Evolutionary conservation across 2,888 invertebrate genomes (phyloP).

Genomic region (Blera fallax): DNA sequence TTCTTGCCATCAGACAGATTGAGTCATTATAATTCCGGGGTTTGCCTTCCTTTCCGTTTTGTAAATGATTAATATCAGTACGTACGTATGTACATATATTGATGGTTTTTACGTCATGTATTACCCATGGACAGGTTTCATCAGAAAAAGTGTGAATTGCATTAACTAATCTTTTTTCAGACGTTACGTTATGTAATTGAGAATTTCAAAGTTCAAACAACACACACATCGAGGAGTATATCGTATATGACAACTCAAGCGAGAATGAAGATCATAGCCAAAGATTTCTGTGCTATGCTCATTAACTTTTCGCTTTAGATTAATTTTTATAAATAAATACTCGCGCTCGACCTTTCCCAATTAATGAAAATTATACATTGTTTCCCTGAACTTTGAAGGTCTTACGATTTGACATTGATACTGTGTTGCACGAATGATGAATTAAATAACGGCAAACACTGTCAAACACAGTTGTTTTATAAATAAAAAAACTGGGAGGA

Average conservation of each 20-base stretch:
- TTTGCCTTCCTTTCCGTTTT: background rate
- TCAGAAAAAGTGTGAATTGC: constrained; percentile 13
- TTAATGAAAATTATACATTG: constrained; percentile 4
- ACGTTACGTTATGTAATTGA: constrained; percentile 2
- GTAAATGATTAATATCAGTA: background rate
- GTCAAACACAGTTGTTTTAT: background rate
- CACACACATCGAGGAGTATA: background rate
- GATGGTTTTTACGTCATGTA: background rate
- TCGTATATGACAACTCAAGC: background rate
- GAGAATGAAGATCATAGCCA: background rate
- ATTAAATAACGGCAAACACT: constrained; percentile 12
- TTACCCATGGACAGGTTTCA: constrained; percentile 16
- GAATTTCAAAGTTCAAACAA: background rate
- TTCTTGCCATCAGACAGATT: background rate
- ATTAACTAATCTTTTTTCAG: background rate
- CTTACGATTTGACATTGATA: background rate
- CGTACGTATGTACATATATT: no score
- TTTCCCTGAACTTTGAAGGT: constrained; percentile 16
- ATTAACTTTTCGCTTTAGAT: background rate
- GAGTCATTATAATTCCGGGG: constrained; percentile 11
- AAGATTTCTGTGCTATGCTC: background rate
- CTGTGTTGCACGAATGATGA: background rate
- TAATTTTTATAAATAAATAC: background rate
- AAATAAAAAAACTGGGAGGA: background rate
- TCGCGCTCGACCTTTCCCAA: constrained; percentile 4